These are phyloP conservation scores for Aphelenchoides bicaudatus DNA, from an alignment of 2,888 invertebrate species.

Conservation along the genomic window DNA sequence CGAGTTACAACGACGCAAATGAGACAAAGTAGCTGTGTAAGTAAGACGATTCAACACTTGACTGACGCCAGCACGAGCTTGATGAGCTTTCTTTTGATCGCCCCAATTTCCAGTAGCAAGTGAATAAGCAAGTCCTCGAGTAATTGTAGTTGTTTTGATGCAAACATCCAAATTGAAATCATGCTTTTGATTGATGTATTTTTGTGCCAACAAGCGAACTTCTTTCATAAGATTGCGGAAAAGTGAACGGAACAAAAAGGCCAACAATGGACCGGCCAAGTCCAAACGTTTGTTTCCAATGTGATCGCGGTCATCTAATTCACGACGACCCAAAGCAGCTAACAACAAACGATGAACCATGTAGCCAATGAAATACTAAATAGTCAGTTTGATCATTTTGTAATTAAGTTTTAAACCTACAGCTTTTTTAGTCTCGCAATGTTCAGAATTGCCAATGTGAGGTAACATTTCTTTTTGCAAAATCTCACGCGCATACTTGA, in stretches of 20 bases:
- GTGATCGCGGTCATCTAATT: slow-evolving; percentile 98
- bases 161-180: slow-evolving; percentile 89
- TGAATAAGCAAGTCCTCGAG: slow-evolving; percentile 93
- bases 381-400: slow-evolving; percentile 7
- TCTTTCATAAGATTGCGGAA: slow-evolving; percentile 60
- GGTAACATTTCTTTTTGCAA: slow-evolving; percentile 99
- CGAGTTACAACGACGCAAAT: slow-evolving; percentile 94
- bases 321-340: slow-evolving; percentile 88
- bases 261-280: slow-evolving; percentile 90
- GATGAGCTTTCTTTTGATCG: slow-evolving; percentile 99
- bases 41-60: slow-evolving; percentile 96
- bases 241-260: slow-evolving; percentile 88
- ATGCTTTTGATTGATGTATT: slow-evolving; percentile 96
- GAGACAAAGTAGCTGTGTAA: slow-evolving; percentile 95
- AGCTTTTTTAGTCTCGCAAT: slow-evolving; percentile 99
- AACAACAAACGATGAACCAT: slow-evolving; percentile 95
- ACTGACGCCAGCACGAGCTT: slow-evolving; percentile 90
- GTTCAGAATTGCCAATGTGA: slow-evolving; percentile 97
- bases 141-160: slow-evolving; percentile 84
- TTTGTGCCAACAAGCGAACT: slow-evolving; percentile 94
- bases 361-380: slow-evolving; percentile 68
- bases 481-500: slow-evolving; percentile 98
- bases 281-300: slow-evolving; percentile 98
- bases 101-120: slow-evolving; percentile 99
- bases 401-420: slow-evolving; percentile 25